These are phyloP conservation scores for Pogoniulus pusillus DNA, from an alignment of 2,797 vertebrate genomes.

Conservation along the genomic window DNA sequence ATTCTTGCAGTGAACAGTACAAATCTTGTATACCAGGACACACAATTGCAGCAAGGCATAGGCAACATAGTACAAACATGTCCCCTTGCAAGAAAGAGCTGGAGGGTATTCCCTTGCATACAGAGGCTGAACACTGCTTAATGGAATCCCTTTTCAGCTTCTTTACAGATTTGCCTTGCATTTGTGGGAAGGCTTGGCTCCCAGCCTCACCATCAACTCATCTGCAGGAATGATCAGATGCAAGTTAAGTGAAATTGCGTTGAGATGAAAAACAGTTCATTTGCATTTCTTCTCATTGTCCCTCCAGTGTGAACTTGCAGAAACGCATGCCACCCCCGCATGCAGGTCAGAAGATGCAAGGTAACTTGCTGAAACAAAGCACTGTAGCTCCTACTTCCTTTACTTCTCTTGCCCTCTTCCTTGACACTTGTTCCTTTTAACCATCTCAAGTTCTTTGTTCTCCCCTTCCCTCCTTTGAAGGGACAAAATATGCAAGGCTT, in stretches of 20 bases:
- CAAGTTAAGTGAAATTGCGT: constrained; percentile 24
- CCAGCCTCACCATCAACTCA: not conserved
- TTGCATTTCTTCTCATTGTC: constrained; percentile 17
- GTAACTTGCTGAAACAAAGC: constrained; percentile 38
- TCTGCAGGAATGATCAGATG: constrained; percentile 10
- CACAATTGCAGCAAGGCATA: not conserved
- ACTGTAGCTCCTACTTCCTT: not conserved
- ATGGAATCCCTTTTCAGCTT: not conserved
- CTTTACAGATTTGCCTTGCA: constrained; percentile 13
- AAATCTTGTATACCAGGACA: not conserved
- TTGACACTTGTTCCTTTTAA: constrained; percentile 1
- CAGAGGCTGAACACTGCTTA: not conserved
- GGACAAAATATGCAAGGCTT: not conserved
- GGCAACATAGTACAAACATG: not conserved
- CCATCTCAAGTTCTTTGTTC: not conserved
- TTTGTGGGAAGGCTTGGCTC: constrained; percentile 12
- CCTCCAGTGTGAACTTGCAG: not conserved
- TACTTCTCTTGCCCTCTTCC: not conserved
- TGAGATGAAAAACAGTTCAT: constrained; percentile 49
- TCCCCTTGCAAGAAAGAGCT: not conserved
- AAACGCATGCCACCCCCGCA: not conserved
- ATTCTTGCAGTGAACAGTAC: not conserved
- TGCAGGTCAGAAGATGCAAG: not conserved
- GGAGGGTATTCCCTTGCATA: not conserved
- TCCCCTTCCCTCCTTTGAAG: not conserved